Evolutionary conservation across 2,113 vertebrate species (phyloP), one percentile per base, ranked within the genome.

Genomic region (Ptilorrhoa leucosticta): DNA sequence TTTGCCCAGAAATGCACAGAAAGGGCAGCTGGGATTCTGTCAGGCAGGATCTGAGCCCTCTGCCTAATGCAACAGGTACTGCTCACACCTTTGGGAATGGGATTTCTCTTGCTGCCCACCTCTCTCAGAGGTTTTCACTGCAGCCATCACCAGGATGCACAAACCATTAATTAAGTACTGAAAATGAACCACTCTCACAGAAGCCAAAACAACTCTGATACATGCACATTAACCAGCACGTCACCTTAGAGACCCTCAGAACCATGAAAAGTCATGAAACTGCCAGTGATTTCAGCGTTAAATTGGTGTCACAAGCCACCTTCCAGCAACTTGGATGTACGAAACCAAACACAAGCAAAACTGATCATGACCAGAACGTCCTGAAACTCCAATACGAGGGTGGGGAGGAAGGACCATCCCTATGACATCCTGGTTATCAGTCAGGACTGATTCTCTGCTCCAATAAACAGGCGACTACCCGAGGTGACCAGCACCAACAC

Each of bases 291-390:
- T 70, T 63, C 17, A 64, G 10, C 1, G 14, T 39, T 75, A 76
- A 51, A 26, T 7, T 9, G 10, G 0, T 35, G n/a, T 39, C 45
- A 60, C 30, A 85, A 90, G 7, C 28, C 40, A 71, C 37, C 19
- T 90, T 56, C n/a, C 65, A 69, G 40, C 48, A 53, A 31, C 47
- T 11, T 9, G 27, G n/a, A 26, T 9, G 4, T 13, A 35, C 31
- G 40, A 86, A 95, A 76, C 5, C 4, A 7, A 69, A 57, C 71
- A 33, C 3, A 24, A 90, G 21, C 47, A 63, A 54, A 83, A 70
- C 33, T 31, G 27, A 71, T 51, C 20, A 9, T 0, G 0, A 42
- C 11, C 40, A 64, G 31, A 61, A 39, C 3, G 2, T 69, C 44
- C 39, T 40, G 53, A 47, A 69, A 4, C 9, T 82, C 53, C 0